Evolutionary conservation across 1,140 invertebrate species (phyloP), one percentile per base, ranked within the genome.

Genomic region (Drosophila parabipectinata): DNA sequence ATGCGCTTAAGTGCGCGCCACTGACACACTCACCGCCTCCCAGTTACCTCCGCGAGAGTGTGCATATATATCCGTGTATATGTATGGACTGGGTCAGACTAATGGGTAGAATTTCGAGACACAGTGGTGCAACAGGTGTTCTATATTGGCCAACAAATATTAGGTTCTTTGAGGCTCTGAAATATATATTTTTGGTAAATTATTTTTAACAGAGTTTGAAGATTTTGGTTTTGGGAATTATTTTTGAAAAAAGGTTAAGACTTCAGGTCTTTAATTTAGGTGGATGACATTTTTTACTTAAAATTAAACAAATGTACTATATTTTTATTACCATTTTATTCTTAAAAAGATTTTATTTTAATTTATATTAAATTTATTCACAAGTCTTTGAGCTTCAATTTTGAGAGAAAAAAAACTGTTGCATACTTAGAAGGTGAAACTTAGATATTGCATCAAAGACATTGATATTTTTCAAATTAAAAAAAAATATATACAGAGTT

Each of bases 1-100:
- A 87, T 85, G 83, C 78, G 78, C 81, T 85, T 80, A 87, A 87
- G 78, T 87, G 83, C 76, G 83, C 68, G 62, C 69, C 71, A 78
- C 82, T 87, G 82, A 87, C 81, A 87, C 54, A 85, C 50, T 6
- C 62, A 39, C 55, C 55, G 41, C 44, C 26, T 59, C 30, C 51
- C 21, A 10, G 5, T 41, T 34, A 62, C 12, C 39, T 47, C 58
- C 45, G 44, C 44, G 37, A 37, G 50, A 26, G 55, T 47, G 45
- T 48, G 26, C 41, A 41, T 48, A 56, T 48, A 56, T 44, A 60
- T 37, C 34, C 34, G 41, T 14, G 6, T 44, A 44, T 44, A 44
- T 15, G 14, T 37, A 10, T 41, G 3, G 4, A 76, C 54, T 54
- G 10, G 45, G 45, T 45, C 60, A 41, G 54, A 51, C 61, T 28